Evolutionary conservation across 1,140 invertebrate genomes (phyloP).

Genomic region (Calephelis virginiensis): DNA sequence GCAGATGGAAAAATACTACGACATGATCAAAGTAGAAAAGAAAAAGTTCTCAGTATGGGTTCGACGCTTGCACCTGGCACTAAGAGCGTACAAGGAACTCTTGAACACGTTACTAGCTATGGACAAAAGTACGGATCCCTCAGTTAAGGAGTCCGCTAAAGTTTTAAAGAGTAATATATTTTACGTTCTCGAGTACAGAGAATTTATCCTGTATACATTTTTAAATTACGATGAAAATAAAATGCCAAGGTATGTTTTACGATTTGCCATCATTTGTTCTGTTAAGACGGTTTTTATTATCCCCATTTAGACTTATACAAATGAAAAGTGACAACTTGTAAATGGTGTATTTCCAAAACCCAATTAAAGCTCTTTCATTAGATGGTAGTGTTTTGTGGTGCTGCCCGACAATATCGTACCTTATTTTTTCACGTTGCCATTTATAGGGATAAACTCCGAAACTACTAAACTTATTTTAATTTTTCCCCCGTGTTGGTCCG

Average conservation of each 20-base stretch:
- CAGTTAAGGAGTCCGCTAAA: conserved; percentile 87
- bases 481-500: too few species aligned
- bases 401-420: too few species aligned
- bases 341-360: too few species aligned
- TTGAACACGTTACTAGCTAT: conserved; percentile 88
- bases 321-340: too few species aligned
- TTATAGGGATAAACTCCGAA: too few species aligned
- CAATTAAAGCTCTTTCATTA: too few species aligned
- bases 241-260: conserved; percentile 87
- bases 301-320: too few species aligned
- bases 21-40: conserved; percentile 92
- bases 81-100: conserved; percentile 84
- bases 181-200: conserved; percentile 96
- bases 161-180: conserved; percentile 96
- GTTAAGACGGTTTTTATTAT: too few species aligned
- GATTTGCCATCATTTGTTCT: too few species aligned
- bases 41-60: conserved; percentile 91
- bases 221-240: conserved; percentile 90
- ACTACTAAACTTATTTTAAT: too few species aligned
- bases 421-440: too few species aligned
- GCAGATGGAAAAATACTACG: conserved; percentile 93
- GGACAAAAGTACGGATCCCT: conserved; percentile 84
- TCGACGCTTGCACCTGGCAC: conserved; percentile 88
- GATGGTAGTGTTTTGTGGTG: too few species aligned
- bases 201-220: conserved; percentile 90